These are phyloP conservation scores for Paedocypris sp. DNA, from an alignment of 2,113 vertebrate species.

Conservation along the genomic window DNA sequence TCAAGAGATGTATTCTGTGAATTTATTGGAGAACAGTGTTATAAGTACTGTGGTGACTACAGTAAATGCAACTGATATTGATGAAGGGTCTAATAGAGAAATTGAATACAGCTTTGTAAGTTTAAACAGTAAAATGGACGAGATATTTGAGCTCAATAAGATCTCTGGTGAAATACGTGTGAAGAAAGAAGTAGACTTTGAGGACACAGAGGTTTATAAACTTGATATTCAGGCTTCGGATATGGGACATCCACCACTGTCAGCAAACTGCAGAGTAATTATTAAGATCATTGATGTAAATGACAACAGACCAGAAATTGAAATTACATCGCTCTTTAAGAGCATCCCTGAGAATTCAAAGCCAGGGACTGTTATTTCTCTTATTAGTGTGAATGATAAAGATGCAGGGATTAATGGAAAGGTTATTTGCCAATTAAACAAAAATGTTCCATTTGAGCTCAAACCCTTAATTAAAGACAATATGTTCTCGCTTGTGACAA, in stretches of 20 bases:
- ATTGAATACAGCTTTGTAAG: constrained; percentile 38
- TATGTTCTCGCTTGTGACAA: constrained; percentile 51
- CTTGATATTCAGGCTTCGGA: constrained; percentile 31
- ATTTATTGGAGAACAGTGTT: constrained; percentile 35
- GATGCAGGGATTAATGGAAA: constrained; percentile 52
- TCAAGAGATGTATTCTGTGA: constrained; percentile 31
- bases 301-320: constrained; percentile 53
- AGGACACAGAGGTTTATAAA: constrained; percentile 5
- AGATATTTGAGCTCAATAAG: constrained; percentile 35
- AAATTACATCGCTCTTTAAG: constrained; percentile 48
- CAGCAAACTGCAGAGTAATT: constrained; percentile 34
- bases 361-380: constrained; percentile 47
- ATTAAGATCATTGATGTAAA: constrained; percentile 54
- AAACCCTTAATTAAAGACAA: constrained; percentile 50
- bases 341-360: constrained; percentile 47
- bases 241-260: constrained; percentile 41
- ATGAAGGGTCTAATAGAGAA: constrained; percentile 45
- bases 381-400: constrained; percentile 49
- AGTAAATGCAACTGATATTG: constrained; percentile 43
- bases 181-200: constrained; percentile 22
- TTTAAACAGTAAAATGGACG: constrained; percentile 13
- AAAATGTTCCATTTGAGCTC: constrained; percentile 49
- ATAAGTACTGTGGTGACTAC: constrained; percentile 26
- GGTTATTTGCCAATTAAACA: constrained; percentile 41
- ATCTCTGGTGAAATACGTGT: constrained; percentile 24